Evolutionary conservation across 2,113 vertebrate genomes (phyloP).

Genomic region (Myxocyprinus asiaticus): DNA sequence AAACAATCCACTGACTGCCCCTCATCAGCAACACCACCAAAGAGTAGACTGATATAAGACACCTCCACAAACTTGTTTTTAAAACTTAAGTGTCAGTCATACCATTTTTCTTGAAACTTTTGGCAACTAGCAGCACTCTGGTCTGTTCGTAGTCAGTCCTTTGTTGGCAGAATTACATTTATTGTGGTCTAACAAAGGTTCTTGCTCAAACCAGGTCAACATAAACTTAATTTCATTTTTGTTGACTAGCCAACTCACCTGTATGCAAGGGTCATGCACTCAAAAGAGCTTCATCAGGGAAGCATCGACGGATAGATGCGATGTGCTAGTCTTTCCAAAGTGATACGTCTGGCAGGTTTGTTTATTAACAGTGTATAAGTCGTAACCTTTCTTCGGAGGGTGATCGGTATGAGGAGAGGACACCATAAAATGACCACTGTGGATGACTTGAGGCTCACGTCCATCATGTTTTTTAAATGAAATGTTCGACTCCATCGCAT

Average conservation of each 20-base stretch:
- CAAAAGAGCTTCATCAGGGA: conserved; percentile 95
- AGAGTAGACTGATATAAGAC: no score
- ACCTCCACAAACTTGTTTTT: no score
- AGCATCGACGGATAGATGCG: conserved; percentile 91
- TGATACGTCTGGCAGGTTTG: conserved; percentile 95
- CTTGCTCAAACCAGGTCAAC: background rate
- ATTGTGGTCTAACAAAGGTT: background rate
- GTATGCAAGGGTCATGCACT: conserved; percentile 98
- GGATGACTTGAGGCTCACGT: conserved; percentile 85
- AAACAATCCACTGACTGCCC: no score
- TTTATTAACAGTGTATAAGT: conserved; percentile 96
- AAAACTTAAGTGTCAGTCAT: no score
- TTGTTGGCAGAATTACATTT: no score
- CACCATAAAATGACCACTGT: conserved; percentile 98
- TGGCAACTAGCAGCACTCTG: no score
- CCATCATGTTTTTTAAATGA: conserved; percentile 67
- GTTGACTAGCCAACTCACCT: conserved; percentile 73
- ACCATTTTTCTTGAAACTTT: no score
- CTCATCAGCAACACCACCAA: no score
- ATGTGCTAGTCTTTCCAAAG: conserved; percentile 87
- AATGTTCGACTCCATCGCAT: conserved; percentile 74
- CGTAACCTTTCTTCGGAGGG: conserved; percentile 94
- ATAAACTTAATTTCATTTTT: background rate
- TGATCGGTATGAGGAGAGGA: conserved; percentile 93
- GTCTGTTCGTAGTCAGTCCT: no score